Evolutionary conservation across 1,140 invertebrate species (phyloP).

Genomic region (Microplitis mediator): DNA sequence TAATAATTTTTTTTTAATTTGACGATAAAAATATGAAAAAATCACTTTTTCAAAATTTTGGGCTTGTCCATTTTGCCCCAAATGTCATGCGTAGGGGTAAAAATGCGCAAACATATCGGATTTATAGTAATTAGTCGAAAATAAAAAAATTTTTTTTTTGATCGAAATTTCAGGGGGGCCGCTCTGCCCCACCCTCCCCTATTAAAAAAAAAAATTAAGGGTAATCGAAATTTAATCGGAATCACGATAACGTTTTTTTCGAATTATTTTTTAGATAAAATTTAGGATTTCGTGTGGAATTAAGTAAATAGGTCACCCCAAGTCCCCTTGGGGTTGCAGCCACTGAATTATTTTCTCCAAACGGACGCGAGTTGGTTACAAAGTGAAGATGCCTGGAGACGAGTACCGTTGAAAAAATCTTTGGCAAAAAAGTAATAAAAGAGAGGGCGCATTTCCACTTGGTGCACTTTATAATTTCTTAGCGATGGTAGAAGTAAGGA

Average conservation of each 20-base stretch:
- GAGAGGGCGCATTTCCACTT: not conserved
- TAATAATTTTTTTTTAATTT: too few species aligned
- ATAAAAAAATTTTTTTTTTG: too few species aligned
- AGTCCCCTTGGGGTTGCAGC: not conserved
- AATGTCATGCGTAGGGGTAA: too few species aligned
- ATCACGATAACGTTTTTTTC: not conserved
- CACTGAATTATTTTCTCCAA: not conserved
- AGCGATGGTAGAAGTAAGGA: not conserved
- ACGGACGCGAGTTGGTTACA: not conserved
- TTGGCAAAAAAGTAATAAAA: not conserved
- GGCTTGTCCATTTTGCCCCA: too few species aligned
- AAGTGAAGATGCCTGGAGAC: not conserved
- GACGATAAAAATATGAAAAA: too few species aligned
- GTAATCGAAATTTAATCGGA: too few species aligned
- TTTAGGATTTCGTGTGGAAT: conserved; percentile 1
- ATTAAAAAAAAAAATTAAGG: too few species aligned
- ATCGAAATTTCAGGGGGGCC: too few species aligned
- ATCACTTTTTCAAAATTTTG: too few species aligned
- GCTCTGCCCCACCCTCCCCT: too few species aligned
- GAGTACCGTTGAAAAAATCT: not conserved
- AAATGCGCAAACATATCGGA: too few species aligned
- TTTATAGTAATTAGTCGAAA: too few species aligned
- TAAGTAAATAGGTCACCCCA: conserved; percentile 1
- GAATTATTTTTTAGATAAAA: not conserved
- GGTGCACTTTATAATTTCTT: conserved; percentile 6